Base-by-base conservation (phyloP, 2,113 vertebrate genomes). In the Cavia aperea region DNA sequence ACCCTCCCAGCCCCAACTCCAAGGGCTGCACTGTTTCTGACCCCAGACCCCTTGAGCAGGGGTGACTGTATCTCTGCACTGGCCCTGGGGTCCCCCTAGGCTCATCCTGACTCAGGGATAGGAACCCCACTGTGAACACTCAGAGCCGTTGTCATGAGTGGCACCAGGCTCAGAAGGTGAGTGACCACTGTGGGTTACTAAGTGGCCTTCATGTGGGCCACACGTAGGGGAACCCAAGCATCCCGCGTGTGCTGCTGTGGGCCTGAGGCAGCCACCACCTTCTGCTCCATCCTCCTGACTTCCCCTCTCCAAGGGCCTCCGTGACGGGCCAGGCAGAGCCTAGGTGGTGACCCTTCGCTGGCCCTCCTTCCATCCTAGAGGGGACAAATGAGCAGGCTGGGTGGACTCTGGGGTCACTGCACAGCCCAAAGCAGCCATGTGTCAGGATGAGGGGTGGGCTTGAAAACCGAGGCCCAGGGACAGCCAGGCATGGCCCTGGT, bases 191-290 rank as follows among this genome's bases (percentile, higher is more conserved):
- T 15, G 9, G 43, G 39, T 49, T 13, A 49, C 73, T 24, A 49
- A 43, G 72, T 75, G 43, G 43, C 43, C 23, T 75, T 46, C 18
- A 16, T n/a, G 68, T 70, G 68, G 36, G 1, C 18, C 43, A 49
- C 73, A 7, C 13, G 2, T 46, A 15, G 88, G 24, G 56, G 56
- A 58, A 58, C 56, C 56, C 18, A 1, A 58, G 56, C 18, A 5
- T 0, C 5, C 68, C 0, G 7, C 21, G 31, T n/a, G 36, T 0
- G 2, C 73, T 8, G 63, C 26, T 46, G 18, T 0, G 19, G 18
- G 11, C 51, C 36, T 0, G 21, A 51, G 11, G 6, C 1, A 1
- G n/a, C 51, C 39, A 11, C 33, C 36, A 6, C 6, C 6, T 49
- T 60, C 49, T 4, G 2, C 56, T 46, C 6, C 4, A 24, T 33